phyloP scores from a whole-genome alignment of 2,113 vertebrate species.

The Gavialis gangeticus region DNA sequence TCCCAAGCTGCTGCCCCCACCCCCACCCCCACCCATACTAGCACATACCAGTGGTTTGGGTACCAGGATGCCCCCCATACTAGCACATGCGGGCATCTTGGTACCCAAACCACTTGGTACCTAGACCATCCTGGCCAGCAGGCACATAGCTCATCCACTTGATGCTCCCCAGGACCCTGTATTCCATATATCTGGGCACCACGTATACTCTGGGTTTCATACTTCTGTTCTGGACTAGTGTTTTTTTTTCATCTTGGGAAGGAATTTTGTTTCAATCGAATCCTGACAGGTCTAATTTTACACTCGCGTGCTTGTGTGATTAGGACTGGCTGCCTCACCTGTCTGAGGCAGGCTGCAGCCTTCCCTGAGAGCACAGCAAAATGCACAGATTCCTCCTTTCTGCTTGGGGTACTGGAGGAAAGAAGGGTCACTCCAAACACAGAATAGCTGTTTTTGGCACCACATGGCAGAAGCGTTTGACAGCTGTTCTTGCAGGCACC shows the following conservation, averaged over 20 bases:
- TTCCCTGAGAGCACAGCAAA: not conserved
- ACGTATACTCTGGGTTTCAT: not conserved
- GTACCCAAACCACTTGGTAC: not conserved
- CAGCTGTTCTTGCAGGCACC: not conserved
- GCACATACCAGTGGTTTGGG: not conserved
- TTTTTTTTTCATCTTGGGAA: not conserved
- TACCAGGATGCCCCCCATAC: not conserved
- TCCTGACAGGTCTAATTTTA: not conserved
- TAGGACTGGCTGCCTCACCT: not conserved
- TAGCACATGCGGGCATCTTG: not conserved
- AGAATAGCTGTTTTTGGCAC: not conserved
- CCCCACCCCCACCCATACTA: not conserved
- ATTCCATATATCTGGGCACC: no score
- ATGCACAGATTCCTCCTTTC: not conserved
- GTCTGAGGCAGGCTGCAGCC: not conserved
- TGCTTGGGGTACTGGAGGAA: rapidly evolving
- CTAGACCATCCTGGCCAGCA: not conserved
- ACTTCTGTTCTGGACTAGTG: not conserved
- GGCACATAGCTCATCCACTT: not conserved
- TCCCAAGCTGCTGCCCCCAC: not conserved
- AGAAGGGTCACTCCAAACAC: not conserved
- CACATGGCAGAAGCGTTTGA: rapidly evolving
- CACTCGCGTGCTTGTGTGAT: rapidly evolving
- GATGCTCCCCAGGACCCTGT: not conserved
- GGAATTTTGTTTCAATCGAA: not conserved